Evolutionary conservation across 2,888 invertebrate genomes (phyloP), one percentile per base, ranked within the genome.

Genomic region (Argyra leucocephala): DNA sequence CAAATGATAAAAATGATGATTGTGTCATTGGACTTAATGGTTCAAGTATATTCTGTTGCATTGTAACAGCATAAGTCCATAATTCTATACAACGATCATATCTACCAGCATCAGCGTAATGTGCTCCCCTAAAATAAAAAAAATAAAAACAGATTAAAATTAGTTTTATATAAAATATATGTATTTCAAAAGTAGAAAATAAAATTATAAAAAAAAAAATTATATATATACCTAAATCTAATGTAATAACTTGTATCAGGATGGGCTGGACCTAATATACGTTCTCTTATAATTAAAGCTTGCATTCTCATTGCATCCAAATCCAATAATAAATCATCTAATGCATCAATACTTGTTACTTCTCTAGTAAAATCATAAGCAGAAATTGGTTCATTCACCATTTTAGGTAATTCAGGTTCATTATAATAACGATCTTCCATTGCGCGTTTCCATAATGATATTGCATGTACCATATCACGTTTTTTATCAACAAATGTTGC

Each of bases 271-370:
- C 90, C 85, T 68, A 96, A 81, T 72, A 96, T 96, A 73, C 96
- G 83, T 81, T 96, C 96, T 66, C 96, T 83, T 68, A 96, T 93
- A 67, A 96, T 88, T 64, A 97, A 80, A 0, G 91, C 92, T 76
- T 93, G 97, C 95, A 97, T 96, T 73, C 96, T 83, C 91, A 97
- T 94, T 71, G 91, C 93, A 76, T 98, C 97, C 0, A 96, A 95
- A 81, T 97, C 96, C 9, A 91, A 88, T 65, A 93, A 86, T 62
- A 97, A 80, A 70, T 93, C 93, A 70, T 93, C 91, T 61, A 97
- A 79, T 67, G 90, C 88, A 64, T 89, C 89, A 62, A 86, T 81
- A 71, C 89, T 88, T 70, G 85, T 84, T 18, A 94, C 91, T 81
- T 98, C 97, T 63, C 85, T 83, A 0, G 90, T 89, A 77, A 87